Base-by-base conservation (phyloP, 2,888 invertebrate genomes). In the Girardia tigrina region DNA sequence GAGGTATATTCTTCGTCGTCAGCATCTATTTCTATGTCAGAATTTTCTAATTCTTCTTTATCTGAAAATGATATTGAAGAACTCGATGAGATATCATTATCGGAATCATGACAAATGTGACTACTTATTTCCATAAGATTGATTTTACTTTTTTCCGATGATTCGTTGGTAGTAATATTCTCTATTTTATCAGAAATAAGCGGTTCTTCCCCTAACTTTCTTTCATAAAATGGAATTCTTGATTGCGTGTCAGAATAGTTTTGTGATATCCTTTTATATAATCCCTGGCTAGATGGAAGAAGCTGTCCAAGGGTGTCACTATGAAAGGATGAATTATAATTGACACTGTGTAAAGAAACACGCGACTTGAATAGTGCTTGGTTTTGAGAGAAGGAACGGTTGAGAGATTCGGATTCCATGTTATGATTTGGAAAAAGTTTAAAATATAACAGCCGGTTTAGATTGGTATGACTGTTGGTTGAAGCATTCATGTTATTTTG, bases 141-240 rank as follows among this genome's bases (percentile, higher is more conserved):
- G 36, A 36, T 36, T 36, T 36, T 36, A 36, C 16, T 36, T 36
- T 8, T 12, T 36, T 8, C 16, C 8, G 36, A 12, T 12, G 8
- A 12, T 36, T 36, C 36, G 16, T 8, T 36, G 16, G 16, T 12
- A 36, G 12, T 8, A 36, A 36, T 36, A 36, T 36, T 36, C 16
- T 36, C 36, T 8, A 12, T 8, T 36, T 36, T 36, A 12, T 36
- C 16, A 16, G 16, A 8, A 8, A 36, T 36, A 12, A 12, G 36
- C 8, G 36, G 36, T 36, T 36, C 36, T 36, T 36, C 36, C 12
- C 36, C 36, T 6, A 75, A 29, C 20, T 76, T 76, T n/a, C 76
- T 29, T 36, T 75, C 76, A 29, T 75, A 75, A 27, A 73, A 73
- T 73, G 56, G 28, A 28, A 69, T 28, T 4, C 73, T 29, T 69